Base-by-base conservation (phyloP, 2,888 invertebrate species). In the Monoplex corrugatus region DNA sequence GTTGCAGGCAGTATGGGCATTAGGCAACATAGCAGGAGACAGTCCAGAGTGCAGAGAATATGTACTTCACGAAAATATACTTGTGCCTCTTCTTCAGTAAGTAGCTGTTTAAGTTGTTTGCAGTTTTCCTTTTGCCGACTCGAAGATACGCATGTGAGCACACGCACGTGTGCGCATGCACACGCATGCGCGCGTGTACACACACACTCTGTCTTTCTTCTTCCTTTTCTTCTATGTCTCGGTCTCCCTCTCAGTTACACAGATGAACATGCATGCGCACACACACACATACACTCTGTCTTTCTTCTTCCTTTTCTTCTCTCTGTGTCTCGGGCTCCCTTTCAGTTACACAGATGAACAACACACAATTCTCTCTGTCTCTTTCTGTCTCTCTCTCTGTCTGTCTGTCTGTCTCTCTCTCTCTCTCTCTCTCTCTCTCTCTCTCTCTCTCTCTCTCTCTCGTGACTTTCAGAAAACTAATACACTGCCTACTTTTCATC, bases 1-100 rank as follows among this genome's bases (percentile, higher is more conserved):
- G 80, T 91, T 91, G 0, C 91, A 96, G 97, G 98, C 98, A 43
- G 98, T 99, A 88, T 99, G 99, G 99, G 99, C 99, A 88, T 90
- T 99, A 91, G 99, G 99, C 90, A 99, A 99, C 96, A 98, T 99
- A 93, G 99, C 99, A 88, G 99, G 99, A 23, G 99, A 99, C 96
- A 98, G 98, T 88, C 98, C 99, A 78, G 97, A 98, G 93, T 99
- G 98, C 95, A 97, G 99, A 91, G 99, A 99, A 97, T 98, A 98
- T 95, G 98, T 99, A 92, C 97, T 99, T 43, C 97, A 97, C 91
- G 97, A 98, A 85, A 98, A 98, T 87, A 98, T 98, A 90, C 97
- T 99, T 91, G 97, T 97, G 92, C 99, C 99, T 83, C 97, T 99
- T 45, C 96, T 99, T 94, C 97, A 98, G 98, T 99, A 96, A 97